phyloP scores from a whole-genome alignment of 2,888 invertebrate species.

The Lycaena phlaeas region DNA sequence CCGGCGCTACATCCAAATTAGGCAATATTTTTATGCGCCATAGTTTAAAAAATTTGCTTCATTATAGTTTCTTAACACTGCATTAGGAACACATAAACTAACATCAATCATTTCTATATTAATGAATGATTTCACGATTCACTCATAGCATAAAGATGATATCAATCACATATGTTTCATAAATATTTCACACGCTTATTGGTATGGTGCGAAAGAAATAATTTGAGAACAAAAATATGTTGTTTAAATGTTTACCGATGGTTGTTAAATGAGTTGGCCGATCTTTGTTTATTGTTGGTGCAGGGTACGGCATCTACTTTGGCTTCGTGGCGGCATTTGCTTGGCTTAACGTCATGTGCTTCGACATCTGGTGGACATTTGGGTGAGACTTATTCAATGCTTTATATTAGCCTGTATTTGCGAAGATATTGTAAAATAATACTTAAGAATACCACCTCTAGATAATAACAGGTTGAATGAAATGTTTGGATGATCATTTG shows the following conservation, averaged over 20 bases:
- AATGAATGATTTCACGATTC: not conserved
- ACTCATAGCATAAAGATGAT: not conserved
- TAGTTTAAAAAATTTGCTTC: too few species aligned
- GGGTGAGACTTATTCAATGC: slow-evolving; percentile 81
- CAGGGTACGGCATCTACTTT: slow-evolving; percentile 79
- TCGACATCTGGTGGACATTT: slow-evolving; percentile 88
- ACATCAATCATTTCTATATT: too few species aligned
- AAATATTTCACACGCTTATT: slow-evolving; percentile 12
- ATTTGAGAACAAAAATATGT: slow-evolving; percentile 23
- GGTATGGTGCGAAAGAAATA: slow-evolving; percentile 9
- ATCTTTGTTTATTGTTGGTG: slow-evolving; percentile 37
- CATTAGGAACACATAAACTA: too few species aligned
- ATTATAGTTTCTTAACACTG: too few species aligned
- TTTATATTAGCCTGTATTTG: slow-evolving; percentile 20
- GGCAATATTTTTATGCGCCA: too few species aligned
- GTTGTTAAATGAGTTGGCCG: slow-evolving; percentile 11
- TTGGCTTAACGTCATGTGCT: slow-evolving; percentile 86
- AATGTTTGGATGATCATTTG: too few species aligned
- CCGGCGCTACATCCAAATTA: too few species aligned
- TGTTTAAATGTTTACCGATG: slow-evolving; percentile 20
- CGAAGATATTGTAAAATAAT: not conserved
- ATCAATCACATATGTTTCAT: slow-evolving; percentile 8
- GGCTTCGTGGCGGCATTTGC: slow-evolving; percentile 80
- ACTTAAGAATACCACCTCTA: too few species aligned
- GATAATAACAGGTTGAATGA: too few species aligned